phyloP scores from a whole-genome alignment of 2,797 vertebrate genomes.

The Dallia pectoralis region DNA sequence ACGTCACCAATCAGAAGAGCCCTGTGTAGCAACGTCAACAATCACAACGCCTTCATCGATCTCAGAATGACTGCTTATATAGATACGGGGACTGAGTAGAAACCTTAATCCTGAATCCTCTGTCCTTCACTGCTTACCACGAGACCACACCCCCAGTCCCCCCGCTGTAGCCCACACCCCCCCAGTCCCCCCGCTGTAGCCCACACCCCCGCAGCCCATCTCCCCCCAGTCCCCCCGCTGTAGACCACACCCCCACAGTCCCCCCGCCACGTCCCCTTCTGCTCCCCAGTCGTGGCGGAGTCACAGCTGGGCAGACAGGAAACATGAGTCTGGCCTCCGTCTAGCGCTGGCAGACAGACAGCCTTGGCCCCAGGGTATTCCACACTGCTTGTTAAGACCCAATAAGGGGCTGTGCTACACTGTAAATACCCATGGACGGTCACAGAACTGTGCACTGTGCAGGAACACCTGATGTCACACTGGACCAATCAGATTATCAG shows the following conservation, averaged over 20 bases:
- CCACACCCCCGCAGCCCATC: neutral
- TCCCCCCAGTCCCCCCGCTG: neutral
- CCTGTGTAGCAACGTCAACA: neutral
- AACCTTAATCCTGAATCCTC: neutral
- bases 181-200: neutral
- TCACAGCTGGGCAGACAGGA: slow-evolving; percentile 3
- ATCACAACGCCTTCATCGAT: neutral
- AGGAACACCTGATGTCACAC: neutral
- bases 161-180: neutral
- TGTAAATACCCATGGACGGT: neutral
- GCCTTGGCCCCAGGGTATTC: neutral
- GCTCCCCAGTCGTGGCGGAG: neutral
- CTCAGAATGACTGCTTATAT: neutral
- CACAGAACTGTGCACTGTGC: neutral
- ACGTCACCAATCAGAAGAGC: neutral
- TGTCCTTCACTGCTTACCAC: neutral
- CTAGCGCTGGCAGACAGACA: neutral
- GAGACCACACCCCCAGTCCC: neutral
- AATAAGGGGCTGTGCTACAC: neutral
- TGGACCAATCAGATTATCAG: neutral
- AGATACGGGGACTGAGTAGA: too few species aligned
- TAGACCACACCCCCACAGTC: too few species aligned
- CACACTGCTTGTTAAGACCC: slow-evolving; percentile 1
- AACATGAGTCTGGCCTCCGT: neutral
- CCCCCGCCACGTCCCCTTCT: neutral